These are phyloP conservation scores for Oreotragus oreotragus DNA, from an alignment of 2,113 vertebrate species.

Conservation along the genomic window DNA sequence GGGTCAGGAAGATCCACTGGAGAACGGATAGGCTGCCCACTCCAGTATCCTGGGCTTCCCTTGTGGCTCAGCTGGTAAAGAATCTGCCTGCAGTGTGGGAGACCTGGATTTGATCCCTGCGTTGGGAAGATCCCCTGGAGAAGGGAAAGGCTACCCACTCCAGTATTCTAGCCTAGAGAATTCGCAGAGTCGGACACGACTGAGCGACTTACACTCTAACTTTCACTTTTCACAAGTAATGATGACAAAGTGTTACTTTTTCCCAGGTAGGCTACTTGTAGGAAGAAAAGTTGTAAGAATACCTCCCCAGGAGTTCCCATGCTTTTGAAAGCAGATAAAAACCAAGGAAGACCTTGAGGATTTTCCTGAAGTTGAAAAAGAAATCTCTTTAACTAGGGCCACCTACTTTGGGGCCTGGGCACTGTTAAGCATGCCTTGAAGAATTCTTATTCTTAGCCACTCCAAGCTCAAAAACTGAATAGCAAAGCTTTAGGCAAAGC, in stretches of 20 bases:
- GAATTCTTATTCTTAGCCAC: constrained; percentile 6
- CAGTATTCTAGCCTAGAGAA: neutral
- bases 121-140: neutral
- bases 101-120: neutral
- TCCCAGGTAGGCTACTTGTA: neutral
- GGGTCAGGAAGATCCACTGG: neutral
- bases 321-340: constrained; percentile 44
- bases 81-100: fast-evolving
- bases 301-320: neutral
- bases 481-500: neutral
- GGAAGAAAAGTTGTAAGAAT: neutral
- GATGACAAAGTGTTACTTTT: neutral
- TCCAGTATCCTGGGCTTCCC: neutral
- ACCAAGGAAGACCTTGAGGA: neutral
- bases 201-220: neutral
- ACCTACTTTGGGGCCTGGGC: neutral
- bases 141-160: neutral
- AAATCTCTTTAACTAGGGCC: constrained; percentile 25
- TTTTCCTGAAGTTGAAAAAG: constrained; percentile 48
- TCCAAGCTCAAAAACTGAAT: constrained; percentile 22
- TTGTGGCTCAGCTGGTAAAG: neutral
- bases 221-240: neutral
- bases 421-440: neutral
- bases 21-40: neutral
- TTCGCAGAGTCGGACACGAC: neutral